A percentile compares a stretch with the other conserved stretches of the same genome.
These are phyloP conservation scores for Merops nubicus DNA, from an alignment of 2,113 vertebrate species.

Conservation along the genomic window DNA sequence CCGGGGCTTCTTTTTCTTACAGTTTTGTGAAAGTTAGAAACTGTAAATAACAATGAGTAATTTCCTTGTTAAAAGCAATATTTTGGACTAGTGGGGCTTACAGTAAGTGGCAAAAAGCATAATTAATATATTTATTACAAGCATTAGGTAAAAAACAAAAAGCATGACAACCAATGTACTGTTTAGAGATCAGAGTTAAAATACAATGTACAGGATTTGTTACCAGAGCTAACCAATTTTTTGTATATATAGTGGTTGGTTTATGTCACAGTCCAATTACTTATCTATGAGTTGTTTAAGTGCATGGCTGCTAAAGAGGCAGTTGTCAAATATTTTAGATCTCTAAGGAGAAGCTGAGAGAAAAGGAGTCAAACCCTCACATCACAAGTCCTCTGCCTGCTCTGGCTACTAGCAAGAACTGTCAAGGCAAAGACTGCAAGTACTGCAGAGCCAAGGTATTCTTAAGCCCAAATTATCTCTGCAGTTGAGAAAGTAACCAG, in stretches of 20 bases:
- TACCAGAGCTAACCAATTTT: not conserved
- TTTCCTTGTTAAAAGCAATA: not conserved
- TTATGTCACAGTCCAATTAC: not conserved
- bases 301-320: not conserved
- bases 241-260: not conserved
- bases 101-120: not conserved
- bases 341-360: not conserved
- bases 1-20: not conserved
- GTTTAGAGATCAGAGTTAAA: not conserved
- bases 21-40: not conserved
- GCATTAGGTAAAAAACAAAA: not conserved
- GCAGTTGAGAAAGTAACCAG: not conserved
- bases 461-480: not conserved
- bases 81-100: not conserved
- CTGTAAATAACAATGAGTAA: not conserved
- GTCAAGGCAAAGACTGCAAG: not conserved
- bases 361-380: not conserved
- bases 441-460: not conserved
- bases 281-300: not conserved
- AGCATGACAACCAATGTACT: not conserved
- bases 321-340: not conserved
- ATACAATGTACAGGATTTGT: not conserved
- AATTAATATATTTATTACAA: not conserved
- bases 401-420: not conserved
- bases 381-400: not conserved